Base-by-base conservation (phyloP, 2,888 invertebrate species). In the Drosophila kuntzei region DNA sequence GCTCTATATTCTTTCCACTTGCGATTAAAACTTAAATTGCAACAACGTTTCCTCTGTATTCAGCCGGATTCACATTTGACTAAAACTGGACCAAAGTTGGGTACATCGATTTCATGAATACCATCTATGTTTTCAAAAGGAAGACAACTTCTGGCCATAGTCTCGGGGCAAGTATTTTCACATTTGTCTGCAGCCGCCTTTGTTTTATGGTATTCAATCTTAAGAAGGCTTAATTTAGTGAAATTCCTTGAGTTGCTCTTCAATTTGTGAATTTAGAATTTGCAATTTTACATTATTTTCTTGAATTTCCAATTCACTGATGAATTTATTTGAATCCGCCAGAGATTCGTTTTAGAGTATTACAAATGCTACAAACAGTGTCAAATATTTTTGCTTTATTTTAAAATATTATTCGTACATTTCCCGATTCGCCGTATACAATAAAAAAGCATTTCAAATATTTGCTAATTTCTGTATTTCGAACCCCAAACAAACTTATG, bases 51-150 rank as follows among this genome's bases (percentile, higher is more conserved):
- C 12, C n/a, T 22, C 7, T 46, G 29, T 29, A 47, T 2, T 27
- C 47, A 62, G n/a, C 34, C 12, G 2, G 34, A 16, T 1, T 37
- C 12, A 14, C 44, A 44, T 14, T 34, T 22, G 7, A 36, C 34
- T 22, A 12, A 6, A 11, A 18, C 3, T 18, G 18, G 11, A 4
- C 39, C 39, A 16, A 2, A 3, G 18, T 39, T 16, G 39, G 39
- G 39, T 39, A 39, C 8, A 18, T 39, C 39, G 39, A 39, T 39
- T 39, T 9, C 5, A 39, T 18, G 18, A 39, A 39, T 18, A 39
- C 39, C 39, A 16, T 39, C 39, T 16, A 11, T 4, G 3, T 18
- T 8, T 39, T 39, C 3, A 5, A 18, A 39, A 11, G 3, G 18
- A 2, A 39, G 9, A 39, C 39, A 39, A 39, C 39, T 18, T 4